Conservation (phyloP, 1,140 invertebrate species). For the Drosophila sechellia region DNA sequence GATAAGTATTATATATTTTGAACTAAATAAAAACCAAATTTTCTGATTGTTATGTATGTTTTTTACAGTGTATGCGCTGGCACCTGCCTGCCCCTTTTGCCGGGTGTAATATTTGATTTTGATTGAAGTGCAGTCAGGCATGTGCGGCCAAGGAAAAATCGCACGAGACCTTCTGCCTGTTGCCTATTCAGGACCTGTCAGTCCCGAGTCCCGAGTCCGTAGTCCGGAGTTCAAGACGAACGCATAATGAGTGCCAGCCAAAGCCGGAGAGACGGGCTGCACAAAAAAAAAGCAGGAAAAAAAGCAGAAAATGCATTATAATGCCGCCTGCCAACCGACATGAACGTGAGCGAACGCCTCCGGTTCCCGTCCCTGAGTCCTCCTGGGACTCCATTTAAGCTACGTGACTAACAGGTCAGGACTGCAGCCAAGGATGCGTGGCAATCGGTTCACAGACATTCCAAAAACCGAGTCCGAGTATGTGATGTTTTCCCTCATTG, state of each 20-base stretch:
- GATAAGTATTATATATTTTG: neutral
- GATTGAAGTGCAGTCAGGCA: conserved; percentile 77
- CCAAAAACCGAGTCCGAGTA: neutral
- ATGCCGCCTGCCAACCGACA: conserved; percentile 38
- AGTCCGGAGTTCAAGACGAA: conserved; percentile 17
- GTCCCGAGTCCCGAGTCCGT: conserved; percentile 6
- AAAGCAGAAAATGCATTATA: conserved; percentile 53
- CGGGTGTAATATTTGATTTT: conserved; percentile 77
- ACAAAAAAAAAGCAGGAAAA: neutral
- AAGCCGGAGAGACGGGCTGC: conserved; percentile 23
- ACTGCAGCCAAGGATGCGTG: conserved; percentile 1
- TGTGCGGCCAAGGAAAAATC: conserved; percentile 62
- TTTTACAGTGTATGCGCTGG: neutral
- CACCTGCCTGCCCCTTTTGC: conserved; percentile 2
- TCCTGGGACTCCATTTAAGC: conserved; percentile 24
- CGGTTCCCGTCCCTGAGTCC: neutral
- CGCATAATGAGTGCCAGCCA: conserved; percentile 57
- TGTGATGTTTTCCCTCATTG: neutral
- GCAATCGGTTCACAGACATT: neutral
- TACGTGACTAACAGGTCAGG: conserved; percentile 33
- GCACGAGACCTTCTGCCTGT: conserved; percentile 69
- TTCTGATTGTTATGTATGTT: no score
- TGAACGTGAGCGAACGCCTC: conserved; percentile 43
- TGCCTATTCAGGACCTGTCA: conserved; percentile 55
- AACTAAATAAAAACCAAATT: no score